A percentile compares a stretch with the other conserved stretches of the same genome.
Conservation (phyloP, 1,140 invertebrate genomes). For the Macrocentrus cingulum region DNA sequence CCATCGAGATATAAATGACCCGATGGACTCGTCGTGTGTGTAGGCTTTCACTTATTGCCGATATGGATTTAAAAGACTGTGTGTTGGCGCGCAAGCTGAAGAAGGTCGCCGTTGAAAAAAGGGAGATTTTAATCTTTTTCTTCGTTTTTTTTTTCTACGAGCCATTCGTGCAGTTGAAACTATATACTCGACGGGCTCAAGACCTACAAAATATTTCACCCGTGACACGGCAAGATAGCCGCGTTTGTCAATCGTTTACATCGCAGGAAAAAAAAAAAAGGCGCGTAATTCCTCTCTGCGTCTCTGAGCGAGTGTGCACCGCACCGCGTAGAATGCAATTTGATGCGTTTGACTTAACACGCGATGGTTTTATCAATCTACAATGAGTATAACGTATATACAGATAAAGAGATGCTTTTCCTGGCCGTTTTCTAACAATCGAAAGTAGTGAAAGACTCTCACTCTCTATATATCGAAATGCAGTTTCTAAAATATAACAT, state of each 20-base stretch:
- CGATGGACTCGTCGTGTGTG: too few species aligned
- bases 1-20: too few species aligned
- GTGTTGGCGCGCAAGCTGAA: too few species aligned
- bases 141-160: conserved; percentile 6
- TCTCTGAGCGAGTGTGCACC: neutral
- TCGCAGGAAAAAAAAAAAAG: neutral
- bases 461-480: conserved; percentile 36
- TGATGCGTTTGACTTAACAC: conserved; percentile 18
- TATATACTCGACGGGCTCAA: conserved; percentile 7
- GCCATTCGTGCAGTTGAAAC: conserved; percentile 2
- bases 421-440: conserved; percentile 41
- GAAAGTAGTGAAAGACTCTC: conserved; percentile 48
- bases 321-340: conserved; percentile 22
- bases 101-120: conserved; percentile 9
- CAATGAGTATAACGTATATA: conserved; percentile 15
- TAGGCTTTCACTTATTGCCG: conserved; percentile 42
- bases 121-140: conserved; percentile 11
- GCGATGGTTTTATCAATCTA: conserved; percentile 13
- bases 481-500: conserved; percentile 40
- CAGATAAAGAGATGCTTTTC: neutral
- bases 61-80: neutral
- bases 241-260: conserved; percentile 22
- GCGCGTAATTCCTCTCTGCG: neutral
- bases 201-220: conserved; percentile 37
- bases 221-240: conserved; percentile 41